Conservation (phyloP, 2,113 vertebrate genomes). For the Ophiodon elongatus region DNA sequence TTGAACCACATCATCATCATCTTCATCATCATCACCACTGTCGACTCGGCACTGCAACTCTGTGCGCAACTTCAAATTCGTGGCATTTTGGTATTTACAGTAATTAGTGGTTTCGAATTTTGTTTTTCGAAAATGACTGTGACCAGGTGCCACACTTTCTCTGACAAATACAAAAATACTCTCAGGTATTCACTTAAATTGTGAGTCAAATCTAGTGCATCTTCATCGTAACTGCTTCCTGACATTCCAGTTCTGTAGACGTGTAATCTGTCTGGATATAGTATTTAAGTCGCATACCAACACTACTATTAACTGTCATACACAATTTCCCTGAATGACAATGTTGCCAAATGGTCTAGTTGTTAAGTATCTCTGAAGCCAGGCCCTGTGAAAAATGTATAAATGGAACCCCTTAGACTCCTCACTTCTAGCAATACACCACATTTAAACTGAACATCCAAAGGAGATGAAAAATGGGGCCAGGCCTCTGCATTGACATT, state of each 20-base stretch:
- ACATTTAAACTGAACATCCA: background rate
- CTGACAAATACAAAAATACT: background rate
- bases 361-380: background rate
- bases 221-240: background rate
- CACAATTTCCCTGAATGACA: background rate
- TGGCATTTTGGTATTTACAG: slow-evolving; percentile 29
- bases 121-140: background rate
- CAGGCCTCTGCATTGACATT: slow-evolving; percentile 10
- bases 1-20: slow-evolving; percentile 16
- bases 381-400: background rate
- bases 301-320: slow-evolving; percentile 7
- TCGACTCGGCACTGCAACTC: background rate
- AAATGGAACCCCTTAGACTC: background rate
- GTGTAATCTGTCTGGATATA: background rate
- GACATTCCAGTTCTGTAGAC: background rate
- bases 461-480: slow-evolving; percentile 7
- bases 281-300: background rate
- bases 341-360: background rate
- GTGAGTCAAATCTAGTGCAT: background rate
- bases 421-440: background rate
- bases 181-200: background rate
- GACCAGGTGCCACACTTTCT: background rate
- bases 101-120: slow-evolving; percentile 11
- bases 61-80: background rate
- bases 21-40: slow-evolving; percentile 7